phyloP scores from a whole-genome alignment of 2,888 invertebrate species.

The Tenthredo notha region DNA sequence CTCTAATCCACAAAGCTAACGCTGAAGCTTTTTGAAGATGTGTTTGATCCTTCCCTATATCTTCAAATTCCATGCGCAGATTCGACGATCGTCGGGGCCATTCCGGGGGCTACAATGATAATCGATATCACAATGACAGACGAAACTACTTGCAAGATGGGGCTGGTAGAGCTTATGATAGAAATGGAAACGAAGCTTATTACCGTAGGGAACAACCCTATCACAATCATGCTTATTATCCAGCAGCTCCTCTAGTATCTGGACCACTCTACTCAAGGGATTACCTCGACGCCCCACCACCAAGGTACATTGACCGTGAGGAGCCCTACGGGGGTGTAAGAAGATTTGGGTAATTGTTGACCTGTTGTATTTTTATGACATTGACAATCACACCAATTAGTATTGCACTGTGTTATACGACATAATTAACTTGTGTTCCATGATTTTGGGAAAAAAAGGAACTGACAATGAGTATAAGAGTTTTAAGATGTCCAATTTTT shows the following conservation, averaged over 20 bases:
- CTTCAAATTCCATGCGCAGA: constrained; percentile 61
- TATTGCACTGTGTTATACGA: not conserved
- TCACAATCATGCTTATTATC: constrained; percentile 54
- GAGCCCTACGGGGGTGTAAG: constrained; percentile 13
- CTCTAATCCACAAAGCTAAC: not conserved
- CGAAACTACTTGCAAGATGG: constrained; percentile 78
- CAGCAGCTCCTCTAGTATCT: constrained; percentile 52
- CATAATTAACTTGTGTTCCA: not conserved
- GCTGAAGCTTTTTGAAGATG: not conserved
- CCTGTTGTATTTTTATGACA: constrained; percentile 4
- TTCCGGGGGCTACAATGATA: constrained; percentile 79
- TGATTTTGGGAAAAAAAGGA: not conserved
- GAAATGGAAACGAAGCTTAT: constrained; percentile 61
- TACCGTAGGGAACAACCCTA: constrained; percentile 60
- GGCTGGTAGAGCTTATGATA: constrained; percentile 76
- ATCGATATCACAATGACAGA: constrained; percentile 79
- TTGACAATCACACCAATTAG: not conserved
- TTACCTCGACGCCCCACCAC: constrained; percentile 55
- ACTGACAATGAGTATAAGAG: not conserved
- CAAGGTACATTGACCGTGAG: constrained; percentile 48
- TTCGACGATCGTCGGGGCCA: constrained; percentile 77
- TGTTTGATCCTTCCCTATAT: not conserved
- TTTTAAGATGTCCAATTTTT: not conserved
- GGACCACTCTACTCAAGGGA: constrained; percentile 54
- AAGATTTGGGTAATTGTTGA: constrained; percentile 40